Conservation (phyloP, 2,113 vertebrate species). For the Callorhinus ursinus region DNA sequence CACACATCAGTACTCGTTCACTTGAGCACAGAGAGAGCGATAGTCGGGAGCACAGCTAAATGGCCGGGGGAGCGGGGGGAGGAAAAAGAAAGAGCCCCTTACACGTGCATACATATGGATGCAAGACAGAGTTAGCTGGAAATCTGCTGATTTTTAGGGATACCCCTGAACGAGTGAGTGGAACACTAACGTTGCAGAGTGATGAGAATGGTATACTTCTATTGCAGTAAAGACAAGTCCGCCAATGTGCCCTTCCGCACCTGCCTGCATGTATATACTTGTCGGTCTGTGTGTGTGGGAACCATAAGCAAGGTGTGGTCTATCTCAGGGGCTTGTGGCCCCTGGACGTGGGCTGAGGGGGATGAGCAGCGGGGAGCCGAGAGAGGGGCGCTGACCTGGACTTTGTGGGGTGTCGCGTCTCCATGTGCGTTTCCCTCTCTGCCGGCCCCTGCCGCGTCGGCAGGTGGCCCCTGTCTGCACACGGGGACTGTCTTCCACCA, state of each 20-base stretch:
- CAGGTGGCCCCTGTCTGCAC: neutral
- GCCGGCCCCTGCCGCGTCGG: neutral
- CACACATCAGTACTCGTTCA: neutral
- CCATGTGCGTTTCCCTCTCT: neutral
- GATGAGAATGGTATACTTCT: neutral
- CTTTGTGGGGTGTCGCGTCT: neutral
- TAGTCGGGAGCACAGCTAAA: neutral
- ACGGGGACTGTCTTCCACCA: neutral
- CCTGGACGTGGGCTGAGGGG: neutral
- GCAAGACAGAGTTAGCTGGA: neutral
- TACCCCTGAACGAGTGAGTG: neutral
- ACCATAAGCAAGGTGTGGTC: neutral
- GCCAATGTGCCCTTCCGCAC: neutral
- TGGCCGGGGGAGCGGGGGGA: too few species aligned
- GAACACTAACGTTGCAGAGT: neutral
- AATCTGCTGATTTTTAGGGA: too few species aligned
- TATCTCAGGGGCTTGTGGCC: neutral
- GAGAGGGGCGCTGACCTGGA: rapidly evolving
- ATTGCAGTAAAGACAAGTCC: neutral
- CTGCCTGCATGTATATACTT: rapidly evolving
- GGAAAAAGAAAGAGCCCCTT: neutral
- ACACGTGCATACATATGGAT: too few species aligned
- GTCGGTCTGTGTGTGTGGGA: neutral
- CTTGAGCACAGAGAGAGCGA: neutral
- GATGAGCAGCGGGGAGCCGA: neutral